These are phyloP conservation scores for Chrysodeixis includens DNA, from an alignment of 2,888 invertebrate genomes.

Conservation along the genomic window DNA sequence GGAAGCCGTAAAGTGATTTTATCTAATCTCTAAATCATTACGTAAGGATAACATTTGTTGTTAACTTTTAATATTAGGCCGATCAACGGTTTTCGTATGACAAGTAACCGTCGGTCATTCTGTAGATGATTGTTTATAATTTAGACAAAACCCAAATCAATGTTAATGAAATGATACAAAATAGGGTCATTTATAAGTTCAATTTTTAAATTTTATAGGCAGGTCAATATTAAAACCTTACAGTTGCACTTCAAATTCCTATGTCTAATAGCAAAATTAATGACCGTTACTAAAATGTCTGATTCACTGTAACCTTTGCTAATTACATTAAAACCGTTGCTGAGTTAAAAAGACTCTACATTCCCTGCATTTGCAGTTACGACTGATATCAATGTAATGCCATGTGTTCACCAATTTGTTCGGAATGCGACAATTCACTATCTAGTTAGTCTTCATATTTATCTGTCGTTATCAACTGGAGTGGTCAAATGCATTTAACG, in stretches of 20 bases:
- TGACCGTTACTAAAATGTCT: too few species aligned
- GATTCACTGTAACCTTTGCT: too few species aligned
- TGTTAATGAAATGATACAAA: too few species aligned
- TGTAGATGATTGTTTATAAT: not conserved
- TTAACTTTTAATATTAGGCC: not conserved
- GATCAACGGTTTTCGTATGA: not conserved
- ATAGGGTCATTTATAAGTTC: too few species aligned
- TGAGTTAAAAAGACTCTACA: constrained; percentile 23
- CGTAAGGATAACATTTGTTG: constrained; percentile 1
- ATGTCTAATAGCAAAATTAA: too few species aligned
- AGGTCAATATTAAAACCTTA: too few species aligned
- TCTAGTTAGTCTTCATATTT: constrained; percentile 3
- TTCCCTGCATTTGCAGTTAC: constrained; percentile 39
- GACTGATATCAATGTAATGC: constrained; percentile 31
- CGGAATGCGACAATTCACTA: constrained; percentile 40
- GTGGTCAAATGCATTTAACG: constrained; percentile 8
- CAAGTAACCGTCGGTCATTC: not conserved
- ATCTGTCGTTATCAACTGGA: constrained; percentile 5
- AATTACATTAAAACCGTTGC: not conserved
- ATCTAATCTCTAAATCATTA: constrained; percentile 2
- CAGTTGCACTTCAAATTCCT: too few species aligned
- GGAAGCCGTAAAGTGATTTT: not conserved
- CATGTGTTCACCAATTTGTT: constrained; percentile 44
- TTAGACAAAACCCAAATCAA: too few species aligned
- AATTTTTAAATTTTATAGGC: too few species aligned